Evolutionary conservation across 2,113 vertebrate genomes (phyloP).

Genomic region (Canis aureus): DNA sequence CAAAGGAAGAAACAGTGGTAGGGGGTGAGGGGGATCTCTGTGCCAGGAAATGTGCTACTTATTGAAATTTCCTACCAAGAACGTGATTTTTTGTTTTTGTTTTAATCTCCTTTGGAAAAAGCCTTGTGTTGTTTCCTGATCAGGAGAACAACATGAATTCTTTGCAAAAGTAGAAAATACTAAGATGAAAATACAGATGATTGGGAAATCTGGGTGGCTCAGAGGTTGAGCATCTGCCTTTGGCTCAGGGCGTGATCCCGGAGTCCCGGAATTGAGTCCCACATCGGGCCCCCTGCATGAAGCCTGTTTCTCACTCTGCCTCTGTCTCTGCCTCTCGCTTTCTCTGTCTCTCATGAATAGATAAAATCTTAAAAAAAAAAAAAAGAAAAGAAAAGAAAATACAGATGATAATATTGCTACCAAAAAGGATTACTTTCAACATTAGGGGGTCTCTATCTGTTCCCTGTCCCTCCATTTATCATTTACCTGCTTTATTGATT

Average conservation of each 20-base stretch:
- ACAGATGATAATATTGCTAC: background rate
- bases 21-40: background rate
- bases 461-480: background rate
- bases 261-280: no score
- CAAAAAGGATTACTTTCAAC: background rate
- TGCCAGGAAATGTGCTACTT: background rate
- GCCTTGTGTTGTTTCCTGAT: background rate
- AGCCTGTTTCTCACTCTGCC: no score
- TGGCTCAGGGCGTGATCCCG: no score
- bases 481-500: background rate
- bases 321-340: no score
- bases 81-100: background rate
- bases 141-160: background rate
- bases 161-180: constrained; percentile 44
- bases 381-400: background rate
- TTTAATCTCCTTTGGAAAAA: constrained; percentile 41
- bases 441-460: background rate
- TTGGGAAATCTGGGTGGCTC: background rate
- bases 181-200: constrained; percentile 11
- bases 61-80: background rate
- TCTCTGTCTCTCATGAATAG: no score
- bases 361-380: no score
- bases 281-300: no score
- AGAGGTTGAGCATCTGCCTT: no score
- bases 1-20: background rate